These are phyloP conservation scores for Synchiropus splendidus DNA, from an alignment of 2,113 vertebrate genomes.

Conservation along the genomic window DNA sequence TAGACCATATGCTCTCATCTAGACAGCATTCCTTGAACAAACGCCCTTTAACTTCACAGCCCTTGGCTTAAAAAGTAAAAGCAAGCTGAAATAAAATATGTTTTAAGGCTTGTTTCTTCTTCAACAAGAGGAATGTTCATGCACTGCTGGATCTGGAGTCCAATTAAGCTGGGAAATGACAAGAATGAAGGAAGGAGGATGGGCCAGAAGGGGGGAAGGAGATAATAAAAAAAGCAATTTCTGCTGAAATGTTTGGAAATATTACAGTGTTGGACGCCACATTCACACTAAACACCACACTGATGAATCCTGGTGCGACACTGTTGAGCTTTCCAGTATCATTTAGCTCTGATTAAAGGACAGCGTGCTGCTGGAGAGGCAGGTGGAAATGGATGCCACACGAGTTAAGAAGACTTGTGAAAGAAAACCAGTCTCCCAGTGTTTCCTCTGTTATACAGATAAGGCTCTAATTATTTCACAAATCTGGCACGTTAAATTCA, in stretches of 20 bases:
- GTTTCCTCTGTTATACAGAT: too few relatives aligned
- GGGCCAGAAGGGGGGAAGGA: conserved; percentile 7
- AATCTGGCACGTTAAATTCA: too few relatives aligned
- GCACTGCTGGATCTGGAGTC: conserved; percentile 30
- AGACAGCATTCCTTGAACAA: conserved; percentile 27
- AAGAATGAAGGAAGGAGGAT: conserved; percentile 18
- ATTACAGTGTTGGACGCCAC: background rate
- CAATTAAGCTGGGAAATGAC: conserved; percentile 54
- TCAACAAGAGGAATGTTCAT: conserved; percentile 22
- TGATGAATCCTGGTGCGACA: too few relatives aligned
- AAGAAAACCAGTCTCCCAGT: too few relatives aligned
- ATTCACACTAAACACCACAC: too few relatives aligned
- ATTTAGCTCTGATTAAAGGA: too few relatives aligned
- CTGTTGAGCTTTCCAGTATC: too few relatives aligned
- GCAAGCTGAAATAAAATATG: conserved; percentile 18
- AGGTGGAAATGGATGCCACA: too few relatives aligned
- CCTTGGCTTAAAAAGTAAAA: conserved; percentile 19
- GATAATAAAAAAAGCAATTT: conserved; percentile 18
- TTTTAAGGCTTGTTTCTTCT: conserved; percentile 8
- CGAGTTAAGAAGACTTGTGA: too few relatives aligned
- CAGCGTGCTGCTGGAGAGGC: too few relatives aligned
- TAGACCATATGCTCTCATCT: conserved; percentile 52
- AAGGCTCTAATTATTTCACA: too few relatives aligned
- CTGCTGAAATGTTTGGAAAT: conserved; percentile 2
- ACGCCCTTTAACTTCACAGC: conserved; percentile 9